phyloP scores from a whole-genome alignment of 2,797 vertebrate species.

The Carduelis carduelis region DNA sequence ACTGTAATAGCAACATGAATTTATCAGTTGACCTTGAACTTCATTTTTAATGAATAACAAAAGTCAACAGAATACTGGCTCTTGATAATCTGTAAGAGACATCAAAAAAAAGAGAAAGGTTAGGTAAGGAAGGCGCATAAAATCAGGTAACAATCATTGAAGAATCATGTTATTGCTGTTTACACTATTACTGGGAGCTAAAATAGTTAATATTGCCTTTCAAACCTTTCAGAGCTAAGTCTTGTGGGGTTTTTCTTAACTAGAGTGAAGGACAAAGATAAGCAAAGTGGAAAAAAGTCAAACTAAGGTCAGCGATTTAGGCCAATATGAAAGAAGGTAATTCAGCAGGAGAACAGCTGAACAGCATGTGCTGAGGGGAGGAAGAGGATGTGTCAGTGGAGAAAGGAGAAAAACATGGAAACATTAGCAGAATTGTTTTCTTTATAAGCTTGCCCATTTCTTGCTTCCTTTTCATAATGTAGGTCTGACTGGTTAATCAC shows the following conservation, averaged over 20 bases:
- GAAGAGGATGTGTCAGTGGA: background rate
- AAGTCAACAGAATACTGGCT: background rate
- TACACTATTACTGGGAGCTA: background rate
- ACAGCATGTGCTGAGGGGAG: background rate
- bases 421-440: background rate
- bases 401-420: background rate
- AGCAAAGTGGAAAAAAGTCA: background rate
- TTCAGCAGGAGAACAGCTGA: background rate
- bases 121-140: background rate
- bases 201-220: background rate
- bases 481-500: background rate
- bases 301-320: background rate
- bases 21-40: constrained; percentile 15
- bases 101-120: background rate
- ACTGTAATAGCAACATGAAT: background rate
- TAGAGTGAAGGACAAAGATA: background rate
- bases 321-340: background rate
- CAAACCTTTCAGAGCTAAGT: background rate
- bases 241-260: background rate
- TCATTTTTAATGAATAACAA: constrained; percentile 11
- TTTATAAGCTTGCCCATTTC: background rate
- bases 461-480: background rate
- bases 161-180: background rate
- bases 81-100: background rate
- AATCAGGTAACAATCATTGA: background rate